These are phyloP conservation scores for Balaeniceps rex DNA, from an alignment of 2,113 vertebrate genomes.

Conservation along the genomic window DNA sequence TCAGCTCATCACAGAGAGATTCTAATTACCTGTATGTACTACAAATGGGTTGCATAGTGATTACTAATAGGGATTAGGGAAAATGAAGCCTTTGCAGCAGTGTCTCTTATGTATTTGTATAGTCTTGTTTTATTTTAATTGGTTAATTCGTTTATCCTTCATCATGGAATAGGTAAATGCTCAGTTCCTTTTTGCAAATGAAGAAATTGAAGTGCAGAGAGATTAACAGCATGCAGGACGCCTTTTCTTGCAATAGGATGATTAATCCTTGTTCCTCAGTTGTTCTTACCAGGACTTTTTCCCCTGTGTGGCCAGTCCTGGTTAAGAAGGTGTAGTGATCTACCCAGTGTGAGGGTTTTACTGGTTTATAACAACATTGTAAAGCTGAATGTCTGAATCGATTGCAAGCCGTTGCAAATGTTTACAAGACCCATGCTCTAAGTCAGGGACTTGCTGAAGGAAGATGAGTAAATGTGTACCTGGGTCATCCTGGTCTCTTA, in stretches of 20 bases:
- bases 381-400: background rate
- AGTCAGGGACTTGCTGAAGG: background rate
- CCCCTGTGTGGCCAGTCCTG: background rate
- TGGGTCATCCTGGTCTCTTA: background rate
- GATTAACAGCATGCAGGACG: background rate
- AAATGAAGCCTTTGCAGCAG: background rate
- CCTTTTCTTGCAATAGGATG: background rate
- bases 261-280: background rate
- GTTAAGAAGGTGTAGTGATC: background rate
- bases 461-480: background rate
- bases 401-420: background rate
- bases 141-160: background rate
- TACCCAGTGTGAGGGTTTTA: background rate
- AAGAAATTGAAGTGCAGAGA: background rate
- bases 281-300: background rate
- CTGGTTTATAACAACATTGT: background rate
- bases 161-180: background rate
- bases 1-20: background rate
- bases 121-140: background rate
- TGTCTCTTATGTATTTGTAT: background rate
- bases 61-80: background rate
- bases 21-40: background rate
- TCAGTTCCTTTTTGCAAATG: background rate
- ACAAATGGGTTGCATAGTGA: background rate
- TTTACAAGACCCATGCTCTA: background rate